phyloP scores from a whole-genome alignment of 2,797 vertebrate species.

The Antrozous pallidus region DNA sequence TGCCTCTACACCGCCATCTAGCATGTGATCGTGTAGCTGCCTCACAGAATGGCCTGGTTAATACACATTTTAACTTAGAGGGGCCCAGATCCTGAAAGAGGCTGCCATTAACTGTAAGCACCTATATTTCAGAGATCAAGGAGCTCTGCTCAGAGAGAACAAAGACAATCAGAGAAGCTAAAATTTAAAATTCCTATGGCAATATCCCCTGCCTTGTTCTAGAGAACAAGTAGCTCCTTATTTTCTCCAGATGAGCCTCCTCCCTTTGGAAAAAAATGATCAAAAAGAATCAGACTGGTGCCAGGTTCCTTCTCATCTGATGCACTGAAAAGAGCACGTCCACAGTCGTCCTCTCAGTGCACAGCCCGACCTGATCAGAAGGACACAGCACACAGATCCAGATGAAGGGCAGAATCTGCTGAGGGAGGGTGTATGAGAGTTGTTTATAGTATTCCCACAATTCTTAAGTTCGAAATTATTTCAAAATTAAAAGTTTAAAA shows the following conservation, averaged over 20 bases:
- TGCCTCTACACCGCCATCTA: not conserved
- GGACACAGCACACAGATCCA: not conserved
- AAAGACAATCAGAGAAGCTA: not conserved
- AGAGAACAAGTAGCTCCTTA: conserved; percentile 2
- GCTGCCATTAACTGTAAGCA: not conserved
- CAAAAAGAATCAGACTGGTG: not conserved
- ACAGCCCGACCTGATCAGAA: not conserved
- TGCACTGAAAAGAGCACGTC: not conserved
- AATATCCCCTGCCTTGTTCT: not conserved
- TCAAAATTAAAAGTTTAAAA: not conserved
- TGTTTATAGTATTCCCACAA: conserved; percentile 7
- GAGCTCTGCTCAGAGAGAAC: not conserved
- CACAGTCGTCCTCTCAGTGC: not conserved
- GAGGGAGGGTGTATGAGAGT: not conserved
- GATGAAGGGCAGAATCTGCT: not conserved
- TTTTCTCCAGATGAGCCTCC: not conserved
- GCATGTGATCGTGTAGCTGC: not conserved
- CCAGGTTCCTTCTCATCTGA: not conserved
- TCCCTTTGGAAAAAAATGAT: conserved; percentile 6
- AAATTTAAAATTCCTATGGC: conserved; percentile 29
- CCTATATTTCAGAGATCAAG: not conserved
- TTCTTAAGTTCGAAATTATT: conserved; percentile 46
- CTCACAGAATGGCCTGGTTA: not conserved
- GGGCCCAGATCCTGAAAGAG: not conserved
- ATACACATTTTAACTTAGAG: not conserved